phyloP scores from a whole-genome alignment of 1,140 invertebrate genomes.

The Lethrus apterus region DNA sequence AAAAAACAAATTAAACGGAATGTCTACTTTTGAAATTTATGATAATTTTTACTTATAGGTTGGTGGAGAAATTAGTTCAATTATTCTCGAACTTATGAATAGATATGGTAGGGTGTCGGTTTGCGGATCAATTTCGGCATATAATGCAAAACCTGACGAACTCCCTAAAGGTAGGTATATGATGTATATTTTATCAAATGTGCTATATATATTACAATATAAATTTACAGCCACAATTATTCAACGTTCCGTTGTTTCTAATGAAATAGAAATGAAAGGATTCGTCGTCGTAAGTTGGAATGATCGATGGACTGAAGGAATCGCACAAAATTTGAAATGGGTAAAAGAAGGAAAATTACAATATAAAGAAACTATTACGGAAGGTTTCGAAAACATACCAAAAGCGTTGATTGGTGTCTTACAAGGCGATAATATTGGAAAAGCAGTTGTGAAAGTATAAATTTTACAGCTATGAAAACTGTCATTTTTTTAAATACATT shows the following conservation, averaged over 20 bases:
- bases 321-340: slow-evolving; percentile 52
- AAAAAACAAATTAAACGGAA: no score
- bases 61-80: slow-evolving; percentile 37
- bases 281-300: slow-evolving; percentile 54
- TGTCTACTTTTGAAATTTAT: no score
- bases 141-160: no score
- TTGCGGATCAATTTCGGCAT: slow-evolving; percentile 41
- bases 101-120: slow-evolving; percentile 36
- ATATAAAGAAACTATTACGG: slow-evolving; percentile 53
- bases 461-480: background rate
- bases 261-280: slow-evolving; percentile 58
- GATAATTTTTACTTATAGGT: slow-evolving; percentile 21
- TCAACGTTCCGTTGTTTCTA: slow-evolving; percentile 23
- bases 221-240: slow-evolving; percentile 22
- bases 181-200: no score
- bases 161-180: no score
- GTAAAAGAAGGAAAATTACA: slow-evolving; percentile 58
- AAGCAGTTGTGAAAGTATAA: slow-evolving; percentile 47
- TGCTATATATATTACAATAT: no score
- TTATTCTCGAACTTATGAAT: slow-evolving; percentile 32
- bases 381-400: slow-evolving; percentile 65
- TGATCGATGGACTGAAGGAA: slow-evolving; percentile 51
- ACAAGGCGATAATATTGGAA: slow-evolving; percentile 54
- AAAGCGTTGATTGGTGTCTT: slow-evolving; percentile 55
- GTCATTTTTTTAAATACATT: no score